Conservation (phyloP, 2,113 vertebrate genomes). For the Gallinago undulata region DNA sequence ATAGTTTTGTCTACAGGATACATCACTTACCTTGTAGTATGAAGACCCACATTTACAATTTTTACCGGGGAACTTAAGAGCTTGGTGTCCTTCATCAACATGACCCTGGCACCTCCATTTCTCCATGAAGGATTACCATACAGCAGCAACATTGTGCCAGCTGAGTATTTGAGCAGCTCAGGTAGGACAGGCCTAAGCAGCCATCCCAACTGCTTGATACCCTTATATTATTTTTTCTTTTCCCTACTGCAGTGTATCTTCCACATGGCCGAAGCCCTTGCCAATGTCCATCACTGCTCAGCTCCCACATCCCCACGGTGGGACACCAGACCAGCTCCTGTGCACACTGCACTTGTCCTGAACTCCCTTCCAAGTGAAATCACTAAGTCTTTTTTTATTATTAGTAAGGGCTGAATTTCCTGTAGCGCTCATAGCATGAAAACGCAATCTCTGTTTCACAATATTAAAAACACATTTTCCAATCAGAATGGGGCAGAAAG, state of each 20-base stretch:
- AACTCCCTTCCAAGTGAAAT: conserved; percentile 20
- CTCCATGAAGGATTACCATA: not conserved
- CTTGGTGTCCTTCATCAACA: not conserved
- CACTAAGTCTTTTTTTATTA: conserved; percentile 42
- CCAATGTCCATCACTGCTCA: not conserved
- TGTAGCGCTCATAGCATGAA: not conserved
- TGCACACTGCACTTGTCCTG: not conserved
- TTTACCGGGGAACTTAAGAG: not conserved
- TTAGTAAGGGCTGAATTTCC: conserved; percentile 43
- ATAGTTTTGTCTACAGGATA: not conserved
- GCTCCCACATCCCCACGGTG: not conserved
- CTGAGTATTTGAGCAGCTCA: not conserved
- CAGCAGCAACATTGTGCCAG: not conserved
- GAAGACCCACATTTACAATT: not conserved
- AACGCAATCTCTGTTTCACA: conserved; percentile 14
- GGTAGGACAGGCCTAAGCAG: not conserved
- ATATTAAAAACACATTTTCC: conserved; percentile 54
- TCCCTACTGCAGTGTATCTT: rapidly evolving
- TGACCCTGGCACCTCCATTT: not conserved
- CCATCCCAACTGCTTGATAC: not conserved
- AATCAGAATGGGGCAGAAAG: not conserved
- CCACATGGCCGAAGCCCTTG: not conserved
- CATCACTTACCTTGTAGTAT: not conserved
- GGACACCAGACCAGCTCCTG: not conserved
- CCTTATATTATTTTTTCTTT: not conserved